Percentiles rank a stretch among this genome's conserved stretches.
Conservation (phyloP, 2,113 vertebrate genomes). For the Pseudopipra pipra region DNA sequence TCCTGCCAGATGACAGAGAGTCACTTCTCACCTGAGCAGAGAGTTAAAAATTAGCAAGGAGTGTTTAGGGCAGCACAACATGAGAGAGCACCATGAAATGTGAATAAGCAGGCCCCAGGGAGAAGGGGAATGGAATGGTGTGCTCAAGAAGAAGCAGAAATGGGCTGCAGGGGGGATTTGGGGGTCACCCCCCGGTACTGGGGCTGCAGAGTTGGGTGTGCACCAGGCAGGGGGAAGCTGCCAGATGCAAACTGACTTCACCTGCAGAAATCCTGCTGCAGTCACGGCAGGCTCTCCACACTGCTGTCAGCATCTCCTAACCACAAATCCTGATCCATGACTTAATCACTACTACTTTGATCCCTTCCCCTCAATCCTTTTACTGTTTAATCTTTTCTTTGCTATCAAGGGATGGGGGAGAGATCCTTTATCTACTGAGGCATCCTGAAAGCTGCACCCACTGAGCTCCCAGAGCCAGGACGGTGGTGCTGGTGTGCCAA, state of each 20-base stretch:
- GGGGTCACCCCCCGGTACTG: background rate
- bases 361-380: conserved; percentile 30
- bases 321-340: conserved; percentile 23
- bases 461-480: background rate
- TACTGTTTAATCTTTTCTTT: conserved; percentile 30
- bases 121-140: background rate
- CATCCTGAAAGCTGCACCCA: background rate
- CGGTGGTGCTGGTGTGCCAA: accelerated
- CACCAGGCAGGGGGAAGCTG: background rate
- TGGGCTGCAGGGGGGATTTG: background rate
- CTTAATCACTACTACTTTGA: conserved; percentile 20
- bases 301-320: background rate
- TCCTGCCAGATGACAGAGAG: background rate
- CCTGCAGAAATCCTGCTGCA: background rate
- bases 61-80: accelerated
- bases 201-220: accelerated
- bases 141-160: background rate
- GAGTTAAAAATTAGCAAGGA: background rate
- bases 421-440: background rate
- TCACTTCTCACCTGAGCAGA: background rate
- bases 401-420: background rate
- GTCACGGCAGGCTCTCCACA: background rate
- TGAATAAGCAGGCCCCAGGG: background rate
- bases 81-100: accelerated
- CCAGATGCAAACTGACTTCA: background rate